Conservation (phyloP, 2,797 vertebrate genomes). For the Oryzias dopingdopingensis region DNA sequence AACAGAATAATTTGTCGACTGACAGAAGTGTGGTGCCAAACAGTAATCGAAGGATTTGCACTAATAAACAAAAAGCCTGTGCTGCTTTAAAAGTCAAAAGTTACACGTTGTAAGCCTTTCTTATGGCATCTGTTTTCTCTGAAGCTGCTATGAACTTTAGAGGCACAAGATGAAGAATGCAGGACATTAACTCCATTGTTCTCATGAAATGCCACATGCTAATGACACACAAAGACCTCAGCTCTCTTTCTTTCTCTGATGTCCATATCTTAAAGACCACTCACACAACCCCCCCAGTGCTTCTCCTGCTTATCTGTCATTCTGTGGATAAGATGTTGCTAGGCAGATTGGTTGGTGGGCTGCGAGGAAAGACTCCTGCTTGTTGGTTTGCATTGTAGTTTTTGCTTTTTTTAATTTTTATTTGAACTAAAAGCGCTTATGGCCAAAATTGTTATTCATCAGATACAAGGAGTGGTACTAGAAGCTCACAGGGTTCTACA, state of each 20-base stretch:
- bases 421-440: neutral
- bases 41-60: too few relatives aligned
- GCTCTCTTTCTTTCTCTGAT: slow-evolving; percentile 1
- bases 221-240: neutral
- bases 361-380: slow-evolving; percentile 35
- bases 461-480: too few relatives aligned
- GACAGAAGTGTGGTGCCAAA: too few relatives aligned
- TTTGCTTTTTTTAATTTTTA: slow-evolving; percentile 1
- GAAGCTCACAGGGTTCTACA: too few relatives aligned
- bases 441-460: too few relatives aligned
- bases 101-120: too few relatives aligned
- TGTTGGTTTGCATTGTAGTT: slow-evolving; percentile 40
- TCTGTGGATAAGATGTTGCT: slow-evolving; percentile 56
- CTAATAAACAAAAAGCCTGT: too few relatives aligned
- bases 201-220: neutral
- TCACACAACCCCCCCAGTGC: slow-evolving; percentile 7
- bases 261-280: slow-evolving; percentile 30
- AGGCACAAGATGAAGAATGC: too few relatives aligned
- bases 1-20: too few relatives aligned
- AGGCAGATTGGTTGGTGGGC: slow-evolving; percentile 55
- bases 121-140: too few relatives aligned
- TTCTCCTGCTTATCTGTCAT: slow-evolving; percentile 33
- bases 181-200: neutral
- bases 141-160: too few relatives aligned
- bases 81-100: too few relatives aligned